These are phyloP conservation scores for Phylloscopus trochiloides DNA, from an alignment of 2,113 vertebrate species.

Conservation along the genomic window DNA sequence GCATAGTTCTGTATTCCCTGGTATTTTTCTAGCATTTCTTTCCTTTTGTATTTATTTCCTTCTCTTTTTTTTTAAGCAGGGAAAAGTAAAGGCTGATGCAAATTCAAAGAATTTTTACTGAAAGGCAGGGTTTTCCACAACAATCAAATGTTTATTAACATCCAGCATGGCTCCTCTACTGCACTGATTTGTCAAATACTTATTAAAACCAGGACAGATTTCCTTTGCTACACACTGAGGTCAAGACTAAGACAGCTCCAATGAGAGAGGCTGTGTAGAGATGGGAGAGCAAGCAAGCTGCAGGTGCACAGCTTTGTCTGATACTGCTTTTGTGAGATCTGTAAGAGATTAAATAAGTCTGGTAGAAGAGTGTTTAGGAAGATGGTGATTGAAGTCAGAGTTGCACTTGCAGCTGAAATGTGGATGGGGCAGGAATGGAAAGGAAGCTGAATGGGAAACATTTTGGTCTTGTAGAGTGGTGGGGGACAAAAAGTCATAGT, in stretches of 20 bases:
- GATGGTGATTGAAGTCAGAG: not conserved
- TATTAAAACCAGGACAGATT: not conserved
- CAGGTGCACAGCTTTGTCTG: not conserved
- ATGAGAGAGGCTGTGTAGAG: accelerated
- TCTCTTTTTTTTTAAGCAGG: not conserved
- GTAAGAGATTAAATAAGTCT: not conserved
- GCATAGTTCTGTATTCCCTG: not conserved
- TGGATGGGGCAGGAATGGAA: not conserved
- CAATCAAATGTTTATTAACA: not conserved
- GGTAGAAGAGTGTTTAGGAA: not conserved
- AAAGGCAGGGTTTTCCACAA: not conserved
- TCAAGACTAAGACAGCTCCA: not conserved
- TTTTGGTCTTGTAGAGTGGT: not conserved
- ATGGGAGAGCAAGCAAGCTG: not conserved
- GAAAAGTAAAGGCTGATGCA: not conserved
- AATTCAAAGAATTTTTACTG: not conserved
- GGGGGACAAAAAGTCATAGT: not conserved
- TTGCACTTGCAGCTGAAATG: not conserved
- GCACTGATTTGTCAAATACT: not conserved
- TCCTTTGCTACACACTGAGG: not conserved
- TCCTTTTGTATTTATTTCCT: not conserved
- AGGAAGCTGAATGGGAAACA: accelerated
- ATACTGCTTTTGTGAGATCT: not conserved
- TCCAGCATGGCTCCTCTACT: not conserved
- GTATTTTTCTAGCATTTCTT: not conserved